phyloP scores from a whole-genome alignment of 2,797 vertebrate species.

The Sebastiscus tertius region DNA sequence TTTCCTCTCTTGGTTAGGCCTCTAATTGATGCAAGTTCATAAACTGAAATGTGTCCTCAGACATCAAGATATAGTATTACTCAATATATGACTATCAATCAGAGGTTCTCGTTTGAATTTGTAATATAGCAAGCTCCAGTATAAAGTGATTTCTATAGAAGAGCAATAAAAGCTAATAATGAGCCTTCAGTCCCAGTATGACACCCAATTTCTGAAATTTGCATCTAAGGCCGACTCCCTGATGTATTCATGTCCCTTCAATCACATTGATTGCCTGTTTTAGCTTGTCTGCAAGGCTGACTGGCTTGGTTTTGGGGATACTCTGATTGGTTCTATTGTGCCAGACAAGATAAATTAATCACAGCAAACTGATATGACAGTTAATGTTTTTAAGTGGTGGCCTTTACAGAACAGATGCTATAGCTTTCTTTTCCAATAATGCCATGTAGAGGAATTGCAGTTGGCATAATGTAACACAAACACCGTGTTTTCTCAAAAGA shows the following conservation, averaged over 20 bases:
- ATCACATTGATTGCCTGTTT: slow-evolving; percentile 54
- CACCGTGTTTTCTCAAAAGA: not conserved
- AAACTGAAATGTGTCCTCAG: slow-evolving; percentile 32
- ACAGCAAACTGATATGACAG: slow-evolving; percentile 29
- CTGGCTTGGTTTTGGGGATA: slow-evolving; percentile 33
- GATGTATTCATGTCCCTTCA: slow-evolving; percentile 52
- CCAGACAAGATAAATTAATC: slow-evolving; percentile 58
- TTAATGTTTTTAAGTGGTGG: slow-evolving; percentile 26
- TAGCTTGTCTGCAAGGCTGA: slow-evolving; percentile 31
- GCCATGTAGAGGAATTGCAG: not conserved
- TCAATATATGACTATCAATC: slow-evolving; percentile 25
- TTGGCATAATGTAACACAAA: slow-evolving; percentile 11
- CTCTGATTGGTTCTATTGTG: slow-evolving; percentile 61
- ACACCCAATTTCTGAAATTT: slow-evolving; percentile 46
- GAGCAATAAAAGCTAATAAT: slow-evolving; percentile 44
- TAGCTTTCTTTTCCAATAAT: not conserved
- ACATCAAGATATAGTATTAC: not conserved
- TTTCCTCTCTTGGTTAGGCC: slow-evolving; percentile 22
- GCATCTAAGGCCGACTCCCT: slow-evolving; percentile 19
- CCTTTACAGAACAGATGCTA: slow-evolving; percentile 18
- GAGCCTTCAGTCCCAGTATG: slow-evolving; percentile 31
- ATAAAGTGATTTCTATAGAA: slow-evolving; percentile 20
- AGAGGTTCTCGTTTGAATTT: slow-evolving; percentile 16
- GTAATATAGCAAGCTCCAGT: slow-evolving; percentile 13
- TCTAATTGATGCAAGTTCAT: slow-evolving; percentile 42